phyloP scores from a whole-genome alignment of 2,888 invertebrate species.

The Asteroscopus sphinx region DNA sequence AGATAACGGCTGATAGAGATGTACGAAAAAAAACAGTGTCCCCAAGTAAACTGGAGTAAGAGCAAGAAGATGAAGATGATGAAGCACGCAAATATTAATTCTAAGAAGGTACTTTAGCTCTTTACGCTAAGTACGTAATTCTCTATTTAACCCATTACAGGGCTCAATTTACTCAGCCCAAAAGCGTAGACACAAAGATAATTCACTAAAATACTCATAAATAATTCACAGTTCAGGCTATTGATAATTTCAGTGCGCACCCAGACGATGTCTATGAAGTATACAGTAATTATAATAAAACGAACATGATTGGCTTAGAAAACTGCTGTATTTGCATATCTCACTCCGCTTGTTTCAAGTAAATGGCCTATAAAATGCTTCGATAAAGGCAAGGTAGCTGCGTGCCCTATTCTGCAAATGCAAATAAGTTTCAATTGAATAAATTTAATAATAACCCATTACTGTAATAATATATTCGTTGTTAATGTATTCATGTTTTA shows the following conservation, averaged over 20 bases:
- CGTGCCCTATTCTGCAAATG: slow-evolving; percentile 52
- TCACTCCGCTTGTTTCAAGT: slow-evolving; percentile 66
- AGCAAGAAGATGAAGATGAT: too few species aligned
- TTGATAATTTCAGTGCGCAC: slow-evolving; percentile 36
- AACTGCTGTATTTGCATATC: slow-evolving; percentile 77
- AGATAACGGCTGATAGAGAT: too few species aligned
- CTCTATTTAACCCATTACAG: too few species aligned
- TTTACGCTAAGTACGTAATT: too few species aligned
- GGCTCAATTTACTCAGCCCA: not conserved
- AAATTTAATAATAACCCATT: slow-evolving; percentile 23
- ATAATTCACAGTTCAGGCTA: slow-evolving; percentile 34
- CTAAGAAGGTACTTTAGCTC: too few species aligned
- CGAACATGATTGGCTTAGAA: slow-evolving; percentile 61
- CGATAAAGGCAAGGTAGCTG: slow-evolving; percentile 68
- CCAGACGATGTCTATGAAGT: slow-evolving; percentile 47
- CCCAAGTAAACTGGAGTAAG: too few species aligned
- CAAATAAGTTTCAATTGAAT: slow-evolving; percentile 35
- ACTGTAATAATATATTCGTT: slow-evolving; percentile 2
- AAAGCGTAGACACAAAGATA: slow-evolving; percentile 16
- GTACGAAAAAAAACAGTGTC: too few species aligned
- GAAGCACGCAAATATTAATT: too few species aligned
- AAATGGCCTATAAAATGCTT: slow-evolving; percentile 75
- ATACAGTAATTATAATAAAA: slow-evolving; percentile 69
- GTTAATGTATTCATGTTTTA: not conserved
- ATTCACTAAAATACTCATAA: slow-evolving; percentile 24